Conservation (phyloP, 2,888 invertebrate species). For the Gandaritis pyraliata region DNA sequence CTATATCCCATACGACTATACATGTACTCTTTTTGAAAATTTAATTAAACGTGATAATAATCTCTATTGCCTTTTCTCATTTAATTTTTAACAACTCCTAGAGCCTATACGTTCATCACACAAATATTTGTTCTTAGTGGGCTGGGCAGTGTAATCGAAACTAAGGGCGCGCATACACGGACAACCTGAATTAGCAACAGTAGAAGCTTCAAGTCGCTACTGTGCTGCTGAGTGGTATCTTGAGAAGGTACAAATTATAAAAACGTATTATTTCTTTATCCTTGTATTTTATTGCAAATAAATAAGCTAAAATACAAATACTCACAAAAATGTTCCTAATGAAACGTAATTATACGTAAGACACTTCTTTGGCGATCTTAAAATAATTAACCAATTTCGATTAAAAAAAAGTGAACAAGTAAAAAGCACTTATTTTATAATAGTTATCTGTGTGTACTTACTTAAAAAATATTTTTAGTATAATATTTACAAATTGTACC, state of each 20-base stretch:
- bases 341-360: conserved; percentile 51
- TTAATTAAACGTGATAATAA: no score
- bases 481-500: conserved; percentile 45
- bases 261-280: conserved; percentile 27
- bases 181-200: no score
- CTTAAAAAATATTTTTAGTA: conserved; percentile 35
- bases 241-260: conserved; percentile 8
- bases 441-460: conserved; percentile 35
- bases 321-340: conserved; percentile 56
- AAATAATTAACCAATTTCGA: conserved; percentile 37
- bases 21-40: no score
- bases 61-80: no score
- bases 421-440: conserved; percentile 33
- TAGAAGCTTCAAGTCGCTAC: no score
- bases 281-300: conserved; percentile 71
- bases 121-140: no score
- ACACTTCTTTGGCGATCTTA: conserved; percentile 51
- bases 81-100: no score
- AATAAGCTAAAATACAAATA: conserved; percentile 71
- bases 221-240: no score
- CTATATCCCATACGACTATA: no score
- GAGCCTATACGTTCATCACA: no score
- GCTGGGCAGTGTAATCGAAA: no score
- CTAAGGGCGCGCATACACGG: no score
- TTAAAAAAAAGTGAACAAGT: conserved; percentile 25